Percentiles rank a stretch among this genome's conserved stretches.
phyloP scores from a whole-genome alignment of 2,797 vertebrate species.

The Argyrosomus regius region DNA sequence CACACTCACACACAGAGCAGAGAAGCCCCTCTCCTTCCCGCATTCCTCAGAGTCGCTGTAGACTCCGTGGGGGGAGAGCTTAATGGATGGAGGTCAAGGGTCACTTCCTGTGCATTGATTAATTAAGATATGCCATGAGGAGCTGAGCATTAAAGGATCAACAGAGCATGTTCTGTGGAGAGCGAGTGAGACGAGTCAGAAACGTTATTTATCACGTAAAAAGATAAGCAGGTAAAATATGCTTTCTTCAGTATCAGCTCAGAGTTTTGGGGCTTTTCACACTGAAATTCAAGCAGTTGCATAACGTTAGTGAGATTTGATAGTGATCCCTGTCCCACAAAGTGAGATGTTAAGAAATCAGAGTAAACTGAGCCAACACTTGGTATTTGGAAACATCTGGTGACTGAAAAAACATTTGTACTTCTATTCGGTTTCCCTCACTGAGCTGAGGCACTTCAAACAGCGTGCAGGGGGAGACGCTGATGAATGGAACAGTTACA shows the following conservation, averaged over 20 bases:
- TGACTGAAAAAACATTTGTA: not conserved
- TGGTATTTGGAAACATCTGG: constrained; percentile 1
- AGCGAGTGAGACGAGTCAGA: not conserved
- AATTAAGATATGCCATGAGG: constrained; percentile 61
- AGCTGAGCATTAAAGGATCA: constrained; percentile 43
- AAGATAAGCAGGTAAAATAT: too few species aligned
- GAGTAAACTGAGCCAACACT: not conserved
- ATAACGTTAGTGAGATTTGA: not conserved
- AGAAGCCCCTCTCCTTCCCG: constrained; percentile 51
- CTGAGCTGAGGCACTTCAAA: not conserved
- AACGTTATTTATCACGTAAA: not conserved
- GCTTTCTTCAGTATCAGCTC: not conserved
- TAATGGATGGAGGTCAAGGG: constrained; percentile 77
- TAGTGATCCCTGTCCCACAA: not conserved
- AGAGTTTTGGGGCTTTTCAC: not conserved
- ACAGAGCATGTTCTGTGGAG: constrained; percentile 4
- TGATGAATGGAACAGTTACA: constrained; percentile 9
- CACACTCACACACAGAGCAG: constrained; percentile 8
- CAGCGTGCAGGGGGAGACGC: not conserved
- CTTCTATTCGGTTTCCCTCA: not conserved
- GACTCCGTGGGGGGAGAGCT: constrained; percentile 58
- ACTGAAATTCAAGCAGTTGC: not conserved
- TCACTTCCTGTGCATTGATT: constrained; percentile 83
- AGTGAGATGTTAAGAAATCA: not conserved
- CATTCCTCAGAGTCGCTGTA: constrained; percentile 74